Percentiles rank a stretch among this genome's conserved stretches.
These are phyloP conservation scores for Macrobrachium rosenbergii DNA, from an alignment of 1,140 invertebrate genomes.

Conservation along the genomic window DNA sequence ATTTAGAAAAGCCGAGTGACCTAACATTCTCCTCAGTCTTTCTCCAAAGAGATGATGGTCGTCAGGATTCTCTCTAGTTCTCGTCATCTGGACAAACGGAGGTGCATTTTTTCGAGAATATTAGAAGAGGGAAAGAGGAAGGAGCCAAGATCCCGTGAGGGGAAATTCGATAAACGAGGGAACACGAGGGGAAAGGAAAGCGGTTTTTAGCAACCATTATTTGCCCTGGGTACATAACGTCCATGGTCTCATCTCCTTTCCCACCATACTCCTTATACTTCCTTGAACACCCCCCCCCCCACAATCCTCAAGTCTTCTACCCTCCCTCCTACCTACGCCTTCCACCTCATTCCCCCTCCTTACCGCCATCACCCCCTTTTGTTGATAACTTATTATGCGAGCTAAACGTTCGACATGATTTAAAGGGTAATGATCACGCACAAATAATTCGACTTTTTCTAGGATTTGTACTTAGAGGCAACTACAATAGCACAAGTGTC, in stretches of 20 bases:
- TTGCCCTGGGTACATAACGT: constrained; percentile 2
- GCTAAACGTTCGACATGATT: no score
- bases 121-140: neutral
- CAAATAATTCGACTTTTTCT: no score
- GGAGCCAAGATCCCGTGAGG: neutral
- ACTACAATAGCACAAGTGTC: no score
- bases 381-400: no score
- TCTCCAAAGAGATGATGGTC: neutral
- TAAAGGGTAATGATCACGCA: no score
- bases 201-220: constrained; percentile 9
- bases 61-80: neutral
- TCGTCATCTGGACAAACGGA: constrained; percentile 15
- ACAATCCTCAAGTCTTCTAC: neutral
- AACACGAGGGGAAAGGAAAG: neutral
- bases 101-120: constrained; percentile 24
- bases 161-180: constrained; percentile 21
- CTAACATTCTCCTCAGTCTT: constrained; percentile 3
- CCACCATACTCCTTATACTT: neutral
- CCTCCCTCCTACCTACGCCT: neutral
- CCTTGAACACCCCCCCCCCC: neutral
- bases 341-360: no score
- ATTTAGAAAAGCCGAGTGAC: neutral
- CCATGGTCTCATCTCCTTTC: neutral
- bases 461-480: no score
- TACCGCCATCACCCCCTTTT: no score